Percentiles rank a stretch among this genome's conserved stretches.
phyloP scores from a whole-genome alignment of 2,888 invertebrate species.

The Scaptodrosophila latifasciaeformis region DNA sequence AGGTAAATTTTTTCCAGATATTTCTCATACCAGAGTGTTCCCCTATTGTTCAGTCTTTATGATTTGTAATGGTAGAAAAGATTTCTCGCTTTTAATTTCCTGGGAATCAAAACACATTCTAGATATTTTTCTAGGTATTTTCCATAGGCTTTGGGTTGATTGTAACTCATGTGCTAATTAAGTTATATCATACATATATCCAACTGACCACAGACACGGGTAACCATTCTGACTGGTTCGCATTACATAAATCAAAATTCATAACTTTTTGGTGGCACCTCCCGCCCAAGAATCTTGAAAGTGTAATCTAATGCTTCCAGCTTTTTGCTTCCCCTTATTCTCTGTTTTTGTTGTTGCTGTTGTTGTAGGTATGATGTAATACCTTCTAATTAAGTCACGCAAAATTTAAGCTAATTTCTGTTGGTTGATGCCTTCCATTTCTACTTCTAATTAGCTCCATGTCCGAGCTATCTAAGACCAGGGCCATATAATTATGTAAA shows the following conservation, averaged over 20 bases:
- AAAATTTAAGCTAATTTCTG: constrained; percentile 55
- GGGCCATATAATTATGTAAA: constrained; percentile 48
- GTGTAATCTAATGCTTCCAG: constrained; percentile 5
- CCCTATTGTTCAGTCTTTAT: too few relatives aligned
- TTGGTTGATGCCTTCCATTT: constrained; percentile 35
- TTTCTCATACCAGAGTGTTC: too few relatives aligned
- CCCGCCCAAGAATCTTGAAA: constrained; percentile 40
- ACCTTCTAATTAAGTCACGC: constrained; percentile 63
- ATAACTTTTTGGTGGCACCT: constrained; percentile 48
- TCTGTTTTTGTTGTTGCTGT: too few relatives aligned
- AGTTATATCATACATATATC: constrained; percentile 32
- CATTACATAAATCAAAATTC: constrained; percentile 33
- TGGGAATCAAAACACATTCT: too few relatives aligned
- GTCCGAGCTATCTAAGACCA: not conserved
- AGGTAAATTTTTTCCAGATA: too few relatives aligned
- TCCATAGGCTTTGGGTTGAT: not conserved
- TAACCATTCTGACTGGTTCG: constrained; percentile 7
- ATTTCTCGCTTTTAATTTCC: too few relatives aligned
- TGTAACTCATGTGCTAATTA: constrained; percentile 39
- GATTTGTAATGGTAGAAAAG: too few relatives aligned
- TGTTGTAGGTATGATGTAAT: constrained; percentile 59
- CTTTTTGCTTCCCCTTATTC: constrained; percentile 28
- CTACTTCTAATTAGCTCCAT: constrained; percentile 45
- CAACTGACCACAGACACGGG: constrained; percentile 33
- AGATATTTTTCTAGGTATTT: too few relatives aligned